A percentile compares a stretch with the other conserved stretches of the same genome.
phyloP scores from a whole-genome alignment of 2,797 vertebrate species.

The Protonibea diacanthus region DNA sequence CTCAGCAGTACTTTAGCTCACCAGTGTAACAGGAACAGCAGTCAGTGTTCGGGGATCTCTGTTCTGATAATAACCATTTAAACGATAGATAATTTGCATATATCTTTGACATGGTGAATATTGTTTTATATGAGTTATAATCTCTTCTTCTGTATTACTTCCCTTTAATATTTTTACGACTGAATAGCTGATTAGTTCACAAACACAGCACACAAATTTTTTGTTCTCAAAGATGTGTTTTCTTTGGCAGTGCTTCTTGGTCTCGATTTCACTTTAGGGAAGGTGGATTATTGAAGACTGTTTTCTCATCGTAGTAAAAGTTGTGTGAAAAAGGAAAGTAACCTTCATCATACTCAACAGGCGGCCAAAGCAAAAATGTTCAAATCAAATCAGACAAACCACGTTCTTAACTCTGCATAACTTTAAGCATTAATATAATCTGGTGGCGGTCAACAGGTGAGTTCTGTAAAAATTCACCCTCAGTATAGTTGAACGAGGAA shows the following conservation, averaged over 20 bases:
- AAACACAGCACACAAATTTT: neutral
- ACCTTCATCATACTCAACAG: neutral
- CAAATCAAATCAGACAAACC: neutral
- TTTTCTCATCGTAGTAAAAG: constrained; percentile 18
- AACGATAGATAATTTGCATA: neutral
- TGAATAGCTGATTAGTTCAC: neutral
- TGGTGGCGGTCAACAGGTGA: no score
- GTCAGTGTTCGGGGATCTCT: neutral
- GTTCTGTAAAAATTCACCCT: no score
- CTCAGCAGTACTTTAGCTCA: constrained; percentile 11
- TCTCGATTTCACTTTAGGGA: neutral
- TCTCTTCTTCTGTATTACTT: no score
- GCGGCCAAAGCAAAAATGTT: neutral
- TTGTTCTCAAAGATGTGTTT: constrained; percentile 26
- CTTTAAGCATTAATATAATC: neutral
- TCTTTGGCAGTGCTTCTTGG: constrained; percentile 21
- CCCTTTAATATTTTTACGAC: neutral
- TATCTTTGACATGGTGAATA: neutral
- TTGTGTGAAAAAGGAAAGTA: constrained; percentile 15
- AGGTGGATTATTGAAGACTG: constrained; percentile 25
- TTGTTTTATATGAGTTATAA: neutral
- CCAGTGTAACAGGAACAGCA: neutral
- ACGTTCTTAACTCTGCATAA: no score
- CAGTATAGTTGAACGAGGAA: no score
- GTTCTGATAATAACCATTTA: neutral